Evolutionary conservation across 2,888 invertebrate genomes (phyloP).

Genomic region (Calameuta idolon): DNA sequence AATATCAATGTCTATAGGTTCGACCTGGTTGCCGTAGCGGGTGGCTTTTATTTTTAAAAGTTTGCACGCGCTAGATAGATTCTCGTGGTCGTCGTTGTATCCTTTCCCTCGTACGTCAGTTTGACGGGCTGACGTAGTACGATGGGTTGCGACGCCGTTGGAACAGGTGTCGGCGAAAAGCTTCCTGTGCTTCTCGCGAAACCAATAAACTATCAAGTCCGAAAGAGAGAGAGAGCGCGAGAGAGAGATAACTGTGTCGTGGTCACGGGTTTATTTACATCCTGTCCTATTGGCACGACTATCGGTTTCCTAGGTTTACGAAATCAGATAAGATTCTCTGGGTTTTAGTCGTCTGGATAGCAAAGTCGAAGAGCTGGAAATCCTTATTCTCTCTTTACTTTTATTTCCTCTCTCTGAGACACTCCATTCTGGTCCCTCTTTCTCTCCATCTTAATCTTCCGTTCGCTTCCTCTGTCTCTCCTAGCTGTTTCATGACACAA

Average conservation of each 20-base stretch:
- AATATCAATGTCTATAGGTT: neutral
- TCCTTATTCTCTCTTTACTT: neutral
- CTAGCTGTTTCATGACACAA: conserved; percentile 56
- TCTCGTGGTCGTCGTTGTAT: neutral
- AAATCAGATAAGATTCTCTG: neutral
- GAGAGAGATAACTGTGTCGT: neutral
- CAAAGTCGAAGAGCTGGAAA: neutral
- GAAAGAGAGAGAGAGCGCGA: neutral
- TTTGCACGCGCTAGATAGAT: conserved; percentile 14
- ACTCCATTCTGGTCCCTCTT: neutral
- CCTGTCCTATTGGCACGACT: neutral
- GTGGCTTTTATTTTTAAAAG: conserved; percentile 16
- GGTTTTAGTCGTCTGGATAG: neutral
- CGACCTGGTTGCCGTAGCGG: neutral
- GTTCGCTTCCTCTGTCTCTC: conserved; percentile 26
- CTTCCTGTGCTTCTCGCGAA: neutral
- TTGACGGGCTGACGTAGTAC: neutral
- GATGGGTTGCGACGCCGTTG: neutral
- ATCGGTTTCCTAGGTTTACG: neutral
- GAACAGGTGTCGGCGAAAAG: neutral
- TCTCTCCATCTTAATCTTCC: neutral
- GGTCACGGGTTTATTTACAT: neutral
- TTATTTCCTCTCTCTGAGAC: neutral
- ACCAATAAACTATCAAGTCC: neutral
- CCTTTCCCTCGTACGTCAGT: conserved; percentile 4